Percentiles rank a stretch among this genome's conserved stretches.
These are phyloP conservation scores for Helobdella robusta DNA, from an alignment of 2,888 invertebrate genomes.

Conservation along the genomic window DNA sequence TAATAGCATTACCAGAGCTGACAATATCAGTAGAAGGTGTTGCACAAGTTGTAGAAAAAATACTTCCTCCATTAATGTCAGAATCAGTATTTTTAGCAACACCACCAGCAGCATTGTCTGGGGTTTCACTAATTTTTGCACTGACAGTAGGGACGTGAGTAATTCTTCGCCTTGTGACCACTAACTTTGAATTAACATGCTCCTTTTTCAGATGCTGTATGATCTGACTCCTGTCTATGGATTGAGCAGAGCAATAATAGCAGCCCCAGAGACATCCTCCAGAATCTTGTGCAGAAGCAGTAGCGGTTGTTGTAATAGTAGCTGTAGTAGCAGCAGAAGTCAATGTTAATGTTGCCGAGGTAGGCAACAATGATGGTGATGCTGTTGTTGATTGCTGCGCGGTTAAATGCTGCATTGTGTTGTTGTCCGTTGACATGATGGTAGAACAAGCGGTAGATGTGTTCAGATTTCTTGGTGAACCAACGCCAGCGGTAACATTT, in stretches of 20 bases:
- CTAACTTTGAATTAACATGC: conserved; percentile 26
- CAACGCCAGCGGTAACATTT: too few relatives aligned
- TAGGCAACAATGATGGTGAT: background rate
- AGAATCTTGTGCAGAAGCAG: background rate
- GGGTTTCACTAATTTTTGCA: background rate
- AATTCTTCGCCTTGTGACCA: conserved; percentile 27
- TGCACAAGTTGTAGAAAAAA: background rate
- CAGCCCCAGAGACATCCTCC: conserved; percentile 29
- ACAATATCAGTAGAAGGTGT: background rate
- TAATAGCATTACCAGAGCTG: too few relatives aligned
- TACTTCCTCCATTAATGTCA: background rate
- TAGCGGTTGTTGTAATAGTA: background rate
- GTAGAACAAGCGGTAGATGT: background rate
- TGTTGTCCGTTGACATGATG: background rate
- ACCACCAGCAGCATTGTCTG: background rate
- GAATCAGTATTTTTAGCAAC: background rate
- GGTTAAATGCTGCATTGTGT: too few relatives aligned
- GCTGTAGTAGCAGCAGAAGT: background rate
- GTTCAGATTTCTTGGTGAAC: too few relatives aligned
- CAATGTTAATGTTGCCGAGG: background rate
- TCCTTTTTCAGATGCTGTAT: conserved; percentile 27
- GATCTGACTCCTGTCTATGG: conserved; percentile 19
- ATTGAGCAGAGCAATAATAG: conserved; percentile 29
- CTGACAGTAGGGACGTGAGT: conserved; percentile 14
- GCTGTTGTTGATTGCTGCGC: background rate